Conservation (phyloP, 2,113 vertebrate genomes). For the Petaurus breviceps region DNA sequence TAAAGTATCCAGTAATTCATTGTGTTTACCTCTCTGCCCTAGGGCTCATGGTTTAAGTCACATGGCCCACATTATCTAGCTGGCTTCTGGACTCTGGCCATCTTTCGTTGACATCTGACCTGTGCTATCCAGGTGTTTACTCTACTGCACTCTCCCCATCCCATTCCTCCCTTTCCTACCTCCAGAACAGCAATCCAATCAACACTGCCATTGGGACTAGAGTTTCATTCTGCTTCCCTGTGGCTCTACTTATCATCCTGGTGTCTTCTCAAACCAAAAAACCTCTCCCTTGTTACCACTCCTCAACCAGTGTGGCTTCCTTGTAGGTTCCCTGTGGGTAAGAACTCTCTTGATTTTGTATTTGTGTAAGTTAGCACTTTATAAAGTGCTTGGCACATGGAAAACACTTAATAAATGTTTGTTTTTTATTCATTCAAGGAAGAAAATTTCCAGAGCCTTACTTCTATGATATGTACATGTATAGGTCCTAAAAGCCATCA, state of each 20-base stretch:
- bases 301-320: neutral
- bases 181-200: neutral
- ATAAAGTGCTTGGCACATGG: neutral
- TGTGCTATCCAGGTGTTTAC: neutral
- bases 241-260: neutral
- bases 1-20: neutral
- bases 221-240: neutral
- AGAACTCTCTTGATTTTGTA: neutral
- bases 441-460: conserved; percentile 32
- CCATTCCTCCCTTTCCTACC: neutral
- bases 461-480: conserved; percentile 11
- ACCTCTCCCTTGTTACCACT: neutral
- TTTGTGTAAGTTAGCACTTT: neutral
- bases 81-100: neutral
- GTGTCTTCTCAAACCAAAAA: neutral
- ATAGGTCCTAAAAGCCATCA: conserved; percentile 40
- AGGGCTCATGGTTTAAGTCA: neutral
- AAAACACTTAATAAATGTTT: neutral
- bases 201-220: too few relatives aligned
- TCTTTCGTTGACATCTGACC: neutral
- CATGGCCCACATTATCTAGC: neutral
- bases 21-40: neutral
- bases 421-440: neutral
- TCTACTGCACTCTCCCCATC: neutral
- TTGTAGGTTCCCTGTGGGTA: neutral